A percentile compares a stretch with the other conserved stretches of the same genome.
Evolutionary conservation across 2,113 vertebrate genomes (phyloP).

Genomic region (Syngnathus floridae): DNA sequence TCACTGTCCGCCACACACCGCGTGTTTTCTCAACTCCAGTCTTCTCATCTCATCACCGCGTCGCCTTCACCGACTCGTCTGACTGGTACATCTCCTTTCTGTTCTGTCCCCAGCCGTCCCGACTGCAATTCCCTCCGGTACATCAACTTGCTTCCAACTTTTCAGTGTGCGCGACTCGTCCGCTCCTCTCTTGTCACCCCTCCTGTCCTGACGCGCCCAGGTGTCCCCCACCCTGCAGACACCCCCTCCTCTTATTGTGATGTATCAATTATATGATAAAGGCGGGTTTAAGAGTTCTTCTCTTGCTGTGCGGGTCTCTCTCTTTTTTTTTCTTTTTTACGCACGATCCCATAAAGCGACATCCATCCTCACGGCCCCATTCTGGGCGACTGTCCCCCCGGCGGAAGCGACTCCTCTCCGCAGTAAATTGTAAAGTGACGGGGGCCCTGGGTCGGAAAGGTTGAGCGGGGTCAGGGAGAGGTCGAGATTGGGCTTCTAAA

Average conservation of each 20-base stretch:
- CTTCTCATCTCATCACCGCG: conserved; percentile 11
- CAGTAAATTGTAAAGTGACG: conserved; percentile 85
- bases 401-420: conserved; percentile 77
- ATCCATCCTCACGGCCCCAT: conserved; percentile 59
- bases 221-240: conserved; percentile 46
- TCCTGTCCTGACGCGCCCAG: conserved; percentile 64
- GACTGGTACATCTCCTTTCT: not conserved
- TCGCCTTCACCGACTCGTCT: conserved; percentile 39
- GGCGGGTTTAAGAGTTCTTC: not conserved
- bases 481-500: conserved; percentile 76
- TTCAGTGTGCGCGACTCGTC: conserved; percentile 45
- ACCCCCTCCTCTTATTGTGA: conserved; percentile 32
- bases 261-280: conserved; percentile 52
- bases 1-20: conserved; percentile 24
- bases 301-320: not conserved
- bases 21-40: conserved; percentile 18
- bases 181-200: conserved; percentile 60
- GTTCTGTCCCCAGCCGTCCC: conserved; percentile 27
- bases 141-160: conserved; percentile 62
- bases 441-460: conserved; percentile 76
- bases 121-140: conserved; percentile 30
- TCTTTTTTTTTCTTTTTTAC: conserved; percentile 51
- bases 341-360: conserved; percentile 72
- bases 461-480: conserved; percentile 81
- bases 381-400: conserved; percentile 53